Evolutionary conservation across 2,888 invertebrate genomes (phyloP).

Genomic region (Lottia scabra): DNA sequence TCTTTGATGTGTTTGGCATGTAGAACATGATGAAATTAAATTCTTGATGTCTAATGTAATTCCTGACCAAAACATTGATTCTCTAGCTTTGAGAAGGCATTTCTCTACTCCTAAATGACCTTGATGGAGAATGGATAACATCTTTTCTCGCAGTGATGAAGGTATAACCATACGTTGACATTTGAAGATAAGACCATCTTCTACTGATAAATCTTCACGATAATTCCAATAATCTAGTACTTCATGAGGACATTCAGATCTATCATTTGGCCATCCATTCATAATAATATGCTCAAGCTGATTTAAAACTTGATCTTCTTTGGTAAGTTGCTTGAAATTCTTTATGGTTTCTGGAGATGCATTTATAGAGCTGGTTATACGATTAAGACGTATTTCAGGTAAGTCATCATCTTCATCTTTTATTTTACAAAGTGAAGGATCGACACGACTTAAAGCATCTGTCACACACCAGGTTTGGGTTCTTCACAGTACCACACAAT

Average conservation of each 20-base stretch:
- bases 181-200: constrained; percentile 14
- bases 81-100: neutral
- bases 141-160: neutral
- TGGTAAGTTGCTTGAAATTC: constrained; percentile 7
- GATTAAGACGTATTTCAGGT: neutral
- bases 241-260: neutral
- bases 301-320: neutral
- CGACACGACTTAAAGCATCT: constrained; percentile 9
- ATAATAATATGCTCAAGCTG: constrained; percentile 1
- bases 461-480: too few species aligned
- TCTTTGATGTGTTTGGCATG: neutral
- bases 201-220: constrained; percentile 11
- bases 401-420: neutral
- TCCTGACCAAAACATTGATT: constrained; percentile 7
- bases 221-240: constrained; percentile 3
- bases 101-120: constrained; percentile 2
- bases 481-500: too few species aligned
- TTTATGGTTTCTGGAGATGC: neutral
- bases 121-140: neutral
- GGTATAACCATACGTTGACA: neutral
- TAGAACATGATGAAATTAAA: constrained; percentile 1
- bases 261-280: constrained; percentile 11
- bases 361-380: neutral
- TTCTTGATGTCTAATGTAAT: constrained; percentile 5
- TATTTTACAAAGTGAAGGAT: neutral